Percentiles rank a stretch among this genome's conserved stretches.
phyloP scores from a whole-genome alignment of 2,113 vertebrate genomes.

The Cynoglossus semilaevis region DNA sequence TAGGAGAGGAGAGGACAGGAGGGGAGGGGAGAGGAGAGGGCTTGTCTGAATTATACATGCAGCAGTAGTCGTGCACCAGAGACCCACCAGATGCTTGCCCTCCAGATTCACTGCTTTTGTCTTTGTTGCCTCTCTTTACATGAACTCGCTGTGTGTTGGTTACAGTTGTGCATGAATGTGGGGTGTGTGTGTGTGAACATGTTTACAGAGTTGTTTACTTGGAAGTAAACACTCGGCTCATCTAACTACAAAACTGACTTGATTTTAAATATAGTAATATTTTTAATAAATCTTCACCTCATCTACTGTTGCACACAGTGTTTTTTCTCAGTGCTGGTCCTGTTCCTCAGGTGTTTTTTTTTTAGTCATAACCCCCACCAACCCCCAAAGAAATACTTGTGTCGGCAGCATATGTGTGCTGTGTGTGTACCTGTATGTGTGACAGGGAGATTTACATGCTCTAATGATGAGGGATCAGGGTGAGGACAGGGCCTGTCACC shows the following conservation, averaged over 20 bases:
- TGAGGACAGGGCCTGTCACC: slow-evolving; percentile 74
- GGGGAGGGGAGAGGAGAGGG: slow-evolving; percentile 23
- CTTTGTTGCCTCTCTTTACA: slow-evolving; percentile 38
- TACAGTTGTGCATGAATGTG: slow-evolving; percentile 25
- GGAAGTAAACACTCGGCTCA: background rate
- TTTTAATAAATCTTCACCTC: background rate
- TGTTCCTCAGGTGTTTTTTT: slow-evolving; percentile 49
- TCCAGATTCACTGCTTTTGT: slow-evolving; percentile 62
- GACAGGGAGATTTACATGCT: slow-evolving; percentile 79
- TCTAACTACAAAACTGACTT: too few species aligned
- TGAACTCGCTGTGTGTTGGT: slow-evolving; percentile 31
- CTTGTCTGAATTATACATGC: slow-evolving; percentile 70
- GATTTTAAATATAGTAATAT: too few species aligned
- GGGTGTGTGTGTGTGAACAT: slow-evolving; percentile 12
- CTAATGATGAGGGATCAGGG: slow-evolving; percentile 80
- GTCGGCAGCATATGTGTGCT: slow-evolving; percentile 35
- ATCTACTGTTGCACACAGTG: slow-evolving; percentile 21
- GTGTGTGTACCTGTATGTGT: slow-evolving; percentile 49
- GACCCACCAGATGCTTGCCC: slow-evolving; percentile 69
- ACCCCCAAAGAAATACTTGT: slow-evolving; percentile 15
- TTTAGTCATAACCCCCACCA: background rate
- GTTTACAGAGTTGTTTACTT: slow-evolving; percentile 12
- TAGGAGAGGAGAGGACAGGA: too few species aligned
- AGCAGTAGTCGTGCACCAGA: slow-evolving; percentile 53
- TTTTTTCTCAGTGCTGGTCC: slow-evolving; percentile 27